Base-by-base conservation (phyloP, 2,113 vertebrate genomes). In the Lanius ludovicianus region DNA sequence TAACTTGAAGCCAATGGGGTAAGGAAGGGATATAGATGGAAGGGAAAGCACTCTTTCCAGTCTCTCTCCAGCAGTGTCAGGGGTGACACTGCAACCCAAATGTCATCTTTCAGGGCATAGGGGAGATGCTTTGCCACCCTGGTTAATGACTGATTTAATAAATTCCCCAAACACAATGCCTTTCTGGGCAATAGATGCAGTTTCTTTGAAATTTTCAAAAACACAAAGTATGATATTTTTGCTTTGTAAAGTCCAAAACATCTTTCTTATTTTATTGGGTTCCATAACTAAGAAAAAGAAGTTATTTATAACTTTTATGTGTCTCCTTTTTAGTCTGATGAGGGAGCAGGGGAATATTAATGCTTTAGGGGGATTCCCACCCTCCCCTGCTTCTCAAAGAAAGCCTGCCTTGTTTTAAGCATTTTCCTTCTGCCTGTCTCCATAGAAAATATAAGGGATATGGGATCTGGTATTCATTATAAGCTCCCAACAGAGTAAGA, bases 381-480 rank as follows among this genome's bases (percentile, higher is more conserved):
- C 67, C 69, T 65, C 46, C 46, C 27, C n/a, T 56, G 24, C 57
- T 83, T 85, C 55, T 31, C 68, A 65, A 62, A 97, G 93, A 90
- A 96, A 89, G 74, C 80, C 73, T 70, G 59, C 76, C 56, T 95
- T 95, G 92, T 92, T 83, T 84, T 35, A 80, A 90, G 37, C 63
- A 24, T 92, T 95, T 92, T 78, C 28, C 49, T 71, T 87, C 35
- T 95, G 76, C 76, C 69, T 5, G 20, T 78, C 68, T 95, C 89
- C 53, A 56, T 25, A 91, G 90, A 31, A 94, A 89, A 94, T 81
- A 92, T 57, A 79, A 82, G 41, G 41, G 44, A 64, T 74, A 31
- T 19, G 35, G 44, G 53, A 16, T 89, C 89, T 96, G 93, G 65
- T 84, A 60, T 92, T 95, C 80, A 89, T 95, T 95, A 91, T 64